Evolutionary conservation across 2,888 invertebrate species (phyloP).

Genomic region (Aspidiotus destructor): DNA sequence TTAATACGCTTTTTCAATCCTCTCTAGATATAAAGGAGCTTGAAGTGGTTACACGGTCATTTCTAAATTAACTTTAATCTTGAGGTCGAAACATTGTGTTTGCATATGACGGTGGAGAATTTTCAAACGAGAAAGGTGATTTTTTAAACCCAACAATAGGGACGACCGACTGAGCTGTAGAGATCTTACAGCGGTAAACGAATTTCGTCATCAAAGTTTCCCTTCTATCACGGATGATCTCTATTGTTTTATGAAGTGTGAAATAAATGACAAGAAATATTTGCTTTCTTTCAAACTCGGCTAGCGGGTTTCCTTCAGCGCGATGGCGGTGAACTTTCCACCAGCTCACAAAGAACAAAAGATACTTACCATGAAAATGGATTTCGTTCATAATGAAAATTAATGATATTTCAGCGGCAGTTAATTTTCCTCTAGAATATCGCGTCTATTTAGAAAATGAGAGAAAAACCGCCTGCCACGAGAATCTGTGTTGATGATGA

Average conservation of each 20-base stretch:
- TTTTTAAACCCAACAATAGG: too few species aligned
- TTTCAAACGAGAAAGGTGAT: too few species aligned
- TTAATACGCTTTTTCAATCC: too few species aligned
- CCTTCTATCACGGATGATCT: conserved; percentile 18
- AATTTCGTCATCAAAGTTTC: neutral
- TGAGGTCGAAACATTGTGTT: too few species aligned
- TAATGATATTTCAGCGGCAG: conserved; percentile 31
- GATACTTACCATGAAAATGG: conserved; percentile 31
- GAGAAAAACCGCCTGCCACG: conserved; percentile 16
- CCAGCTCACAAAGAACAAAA: conserved; percentile 26
- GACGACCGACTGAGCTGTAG: too few species aligned
- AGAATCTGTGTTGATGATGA: neutral
- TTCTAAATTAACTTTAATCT: too few species aligned
- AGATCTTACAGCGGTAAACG: neutral
- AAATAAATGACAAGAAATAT: conserved; percentile 30
- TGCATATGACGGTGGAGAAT: too few species aligned
- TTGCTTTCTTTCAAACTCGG: conserved; percentile 27
- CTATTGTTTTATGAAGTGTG: conserved; percentile 31
- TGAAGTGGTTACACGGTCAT: too few species aligned
- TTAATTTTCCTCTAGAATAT: conserved; percentile 31
- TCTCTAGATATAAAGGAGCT: too few species aligned
- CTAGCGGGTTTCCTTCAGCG: conserved; percentile 20
- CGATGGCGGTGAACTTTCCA: conserved; percentile 4
- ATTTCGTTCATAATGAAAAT: conserved; percentile 31
- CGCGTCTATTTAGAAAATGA: conserved; percentile 21